phyloP scores from a whole-genome alignment of 35 echinoderm and acorn worm species.

The Amphiura filiformis region DNA sequence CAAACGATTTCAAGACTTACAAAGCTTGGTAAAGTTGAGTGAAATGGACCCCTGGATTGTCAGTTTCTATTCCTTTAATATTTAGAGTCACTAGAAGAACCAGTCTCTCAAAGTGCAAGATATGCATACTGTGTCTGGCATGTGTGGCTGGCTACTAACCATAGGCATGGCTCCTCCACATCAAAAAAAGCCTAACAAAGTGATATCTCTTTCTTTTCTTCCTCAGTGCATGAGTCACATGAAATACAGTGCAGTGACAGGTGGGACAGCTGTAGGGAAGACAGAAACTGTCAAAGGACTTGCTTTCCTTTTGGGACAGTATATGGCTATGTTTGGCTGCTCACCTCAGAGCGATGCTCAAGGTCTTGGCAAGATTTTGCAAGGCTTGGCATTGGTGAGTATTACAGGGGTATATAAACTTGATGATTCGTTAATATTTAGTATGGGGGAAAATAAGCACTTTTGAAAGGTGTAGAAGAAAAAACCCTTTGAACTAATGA shows the following conservation, averaged over 20 bases:
- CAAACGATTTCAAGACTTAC: no score
- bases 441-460: no score
- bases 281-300: slow-evolving; percentile 95
- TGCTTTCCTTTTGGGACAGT: slow-evolving; percentile 84
- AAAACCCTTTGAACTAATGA: no score
- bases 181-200: no score
- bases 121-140: not conserved
- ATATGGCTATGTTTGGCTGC: slow-evolving; percentile 92
- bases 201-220: not conserved
- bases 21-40: no score
- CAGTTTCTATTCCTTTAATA: no score
- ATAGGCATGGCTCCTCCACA: no score
- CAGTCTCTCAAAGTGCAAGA: not conserved
- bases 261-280: slow-evolving; percentile 90
- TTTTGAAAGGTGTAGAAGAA: no score
- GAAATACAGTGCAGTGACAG: slow-evolving; percentile 74
- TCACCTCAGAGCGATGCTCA: slow-evolving; percentile 80
- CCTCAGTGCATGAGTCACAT: slow-evolving; percentile 71
- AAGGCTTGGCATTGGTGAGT: slow-evolving; percentile 93
- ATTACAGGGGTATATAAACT: not conserved
- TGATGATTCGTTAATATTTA: no score
- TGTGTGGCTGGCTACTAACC: no score
- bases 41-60: no score
- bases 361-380: slow-evolving; percentile 83
- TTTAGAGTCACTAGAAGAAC: not conserved